A percentile compares a stretch with the other conserved stretches of the same genome.
Evolutionary conservation across 2,888 invertebrate genomes (phyloP).

Genomic region (Pyrrhia umbra): DNA sequence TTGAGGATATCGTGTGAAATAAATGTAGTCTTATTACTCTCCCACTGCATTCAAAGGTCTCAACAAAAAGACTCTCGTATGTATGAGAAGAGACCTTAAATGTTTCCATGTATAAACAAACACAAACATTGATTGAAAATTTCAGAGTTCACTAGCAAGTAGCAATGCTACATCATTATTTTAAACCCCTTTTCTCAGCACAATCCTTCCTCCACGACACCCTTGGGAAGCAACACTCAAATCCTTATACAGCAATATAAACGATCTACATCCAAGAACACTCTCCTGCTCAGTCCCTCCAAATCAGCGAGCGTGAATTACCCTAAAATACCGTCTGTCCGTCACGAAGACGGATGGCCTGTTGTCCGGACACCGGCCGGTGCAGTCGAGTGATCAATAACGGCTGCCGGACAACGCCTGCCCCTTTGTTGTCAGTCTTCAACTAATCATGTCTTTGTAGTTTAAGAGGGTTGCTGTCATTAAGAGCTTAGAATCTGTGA

Average conservation of each 20-base stretch:
- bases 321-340: slow-evolving; percentile 43
- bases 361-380: slow-evolving; percentile 30
- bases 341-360: slow-evolving; percentile 58
- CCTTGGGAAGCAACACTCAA: slow-evolving; percentile 22
- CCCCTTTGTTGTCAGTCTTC: slow-evolving; percentile 31
- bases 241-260: slow-evolving; percentile 17
- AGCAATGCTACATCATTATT: background rate
- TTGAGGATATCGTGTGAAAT: too few relatives aligned
- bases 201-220: slow-evolving; percentile 14
- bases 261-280: slow-evolving; percentile 10
- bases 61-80: too few relatives aligned
- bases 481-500: background rate
- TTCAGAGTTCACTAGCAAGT: too few relatives aligned
- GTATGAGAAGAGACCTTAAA: too few relatives aligned
- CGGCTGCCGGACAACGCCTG: slow-evolving; percentile 21
- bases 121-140: too few relatives aligned
- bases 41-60: too few relatives aligned
- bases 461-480: slow-evolving; percentile 16
- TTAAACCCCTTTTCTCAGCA: background rate
- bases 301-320: slow-evolving; percentile 55
- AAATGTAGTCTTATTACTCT: too few relatives aligned
- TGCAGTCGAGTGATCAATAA: slow-evolving; percentile 48
- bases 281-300: slow-evolving; percentile 16
- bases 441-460: slow-evolving; percentile 36
- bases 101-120: too few relatives aligned